Base-by-base conservation (phyloP, 2,797 vertebrate genomes). In the Neosalanx taihuensis region DNA sequence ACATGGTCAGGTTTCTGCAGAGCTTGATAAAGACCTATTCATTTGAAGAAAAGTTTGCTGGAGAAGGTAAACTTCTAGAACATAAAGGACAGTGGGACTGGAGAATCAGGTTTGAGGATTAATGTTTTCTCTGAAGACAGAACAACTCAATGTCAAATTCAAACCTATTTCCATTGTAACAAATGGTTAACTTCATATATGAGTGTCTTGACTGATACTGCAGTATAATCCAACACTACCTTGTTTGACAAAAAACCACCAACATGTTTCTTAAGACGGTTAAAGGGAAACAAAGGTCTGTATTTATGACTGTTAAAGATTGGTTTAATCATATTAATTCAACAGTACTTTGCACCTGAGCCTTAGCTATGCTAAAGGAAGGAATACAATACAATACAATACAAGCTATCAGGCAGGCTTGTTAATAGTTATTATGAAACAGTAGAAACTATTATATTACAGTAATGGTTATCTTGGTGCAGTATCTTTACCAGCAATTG, bases 201-300 rank as follows among this genome's bases (percentile, higher is more conserved):
- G 41, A 37, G 7, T 46, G 41, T 46, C 41, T 46, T 46, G 2
- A 46, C 41, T 46, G 41, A 46, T 46, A 46, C 41, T 46, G 13
- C 41, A 46, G 7, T 82, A 82, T 41, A 20, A 35, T n/a, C 56
- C 57, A 51, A 70, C 23, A 51, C 59, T 79, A 82, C 66, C 33
- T 71, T 37, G 31, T 67, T 7, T 64, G 26, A 12, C 71, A 70
- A n/a, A 59, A 79, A 73, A 72, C 63, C 60, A 56, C 30, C 56
- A 63, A 63, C 57, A 64, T 77, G 72, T 76, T 18, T 49, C 56
- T 26, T 82, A 83, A 90, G 77, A 72, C 57, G 71, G 81, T 89
- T 87, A 86, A 4, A n/a, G 75, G 56, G 12, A 17, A 86, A 90
- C 89, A 92, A 89, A 84, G 86, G 73, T 79, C 71, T 77, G 72